A percentile compares a stretch with the other conserved stretches of the same genome.
phyloP scores from a whole-genome alignment of 2,888 invertebrate species.

The Schizotus pectinicornis region DNA sequence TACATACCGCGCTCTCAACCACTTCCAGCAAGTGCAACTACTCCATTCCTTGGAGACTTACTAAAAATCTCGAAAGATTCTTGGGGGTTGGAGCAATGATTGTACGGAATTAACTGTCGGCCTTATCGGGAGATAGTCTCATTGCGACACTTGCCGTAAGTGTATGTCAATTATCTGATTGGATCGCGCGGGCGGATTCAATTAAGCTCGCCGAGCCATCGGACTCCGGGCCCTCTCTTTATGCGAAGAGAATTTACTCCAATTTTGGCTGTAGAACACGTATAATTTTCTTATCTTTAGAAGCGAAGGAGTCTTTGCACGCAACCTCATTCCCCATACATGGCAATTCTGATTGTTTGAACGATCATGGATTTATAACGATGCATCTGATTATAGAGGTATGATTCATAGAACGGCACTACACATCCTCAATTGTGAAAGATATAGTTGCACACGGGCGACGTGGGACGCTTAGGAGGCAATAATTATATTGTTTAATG shows the following conservation, averaged over 20 bases:
- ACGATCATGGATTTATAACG: conserved; percentile 29
- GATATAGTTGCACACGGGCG: conserved; percentile 4
- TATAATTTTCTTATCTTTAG: conserved; percentile 7
- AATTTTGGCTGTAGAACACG: too few species aligned
- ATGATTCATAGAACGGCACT: conserved; percentile 27
- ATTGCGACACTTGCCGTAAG: too few species aligned
- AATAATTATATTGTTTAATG: conserved; percentile 23
- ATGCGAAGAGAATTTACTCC: too few species aligned
- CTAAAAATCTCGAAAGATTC: too few species aligned
- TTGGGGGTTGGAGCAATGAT: too few species aligned
- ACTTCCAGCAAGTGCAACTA: neutral
- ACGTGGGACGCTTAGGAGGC: conserved; percentile 20
- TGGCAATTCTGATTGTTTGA: conserved; percentile 26
- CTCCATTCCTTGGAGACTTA: neutral
- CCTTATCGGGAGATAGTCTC: too few species aligned
- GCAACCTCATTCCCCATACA: conserved; percentile 30
- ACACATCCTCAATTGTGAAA: conserved; percentile 28
- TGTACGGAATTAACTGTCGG: too few species aligned
- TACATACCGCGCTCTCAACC: conserved; percentile 28
- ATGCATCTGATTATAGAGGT: conserved; percentile 27
- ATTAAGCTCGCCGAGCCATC: too few species aligned
- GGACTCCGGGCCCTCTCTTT: conserved; percentile 9
- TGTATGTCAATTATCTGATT: too few species aligned
- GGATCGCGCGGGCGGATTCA: too few species aligned
- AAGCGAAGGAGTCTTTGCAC: conserved; percentile 20